phyloP scores from a whole-genome alignment of 64 coral and sea anemone species.

The Trachythela sp. region DNA sequence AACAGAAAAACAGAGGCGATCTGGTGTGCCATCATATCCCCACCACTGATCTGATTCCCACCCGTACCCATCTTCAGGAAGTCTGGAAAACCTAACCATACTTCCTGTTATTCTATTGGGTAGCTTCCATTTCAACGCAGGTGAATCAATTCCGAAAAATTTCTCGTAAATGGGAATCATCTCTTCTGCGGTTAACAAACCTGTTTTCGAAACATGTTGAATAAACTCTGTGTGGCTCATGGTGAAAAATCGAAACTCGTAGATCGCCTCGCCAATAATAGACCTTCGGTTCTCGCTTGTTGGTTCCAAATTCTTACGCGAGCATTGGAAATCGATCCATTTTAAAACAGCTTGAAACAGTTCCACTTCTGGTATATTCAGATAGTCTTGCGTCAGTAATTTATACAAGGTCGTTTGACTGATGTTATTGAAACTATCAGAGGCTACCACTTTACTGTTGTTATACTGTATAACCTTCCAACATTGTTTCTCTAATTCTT shows the following conservation, averaged over 20 bases:
- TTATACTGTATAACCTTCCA: no score
- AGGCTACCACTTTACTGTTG: background rate
- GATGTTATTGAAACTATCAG: background rate
- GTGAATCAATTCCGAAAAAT: background rate
- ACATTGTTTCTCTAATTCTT: background rate
- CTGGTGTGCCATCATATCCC: no score
- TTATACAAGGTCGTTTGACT: background rate
- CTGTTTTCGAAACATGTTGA: background rate
- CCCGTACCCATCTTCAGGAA: background rate
- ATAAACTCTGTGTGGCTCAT: background rate
- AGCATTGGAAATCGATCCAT: constrained; percentile 3
- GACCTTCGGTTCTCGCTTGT: background rate
- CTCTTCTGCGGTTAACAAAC: background rate
- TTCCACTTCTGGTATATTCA: background rate
- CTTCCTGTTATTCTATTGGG: background rate
- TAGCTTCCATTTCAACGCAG: no score
- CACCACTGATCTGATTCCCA: no score
- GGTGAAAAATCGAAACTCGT: background rate
- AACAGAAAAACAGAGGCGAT: no score
- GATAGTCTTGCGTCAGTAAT: background rate
- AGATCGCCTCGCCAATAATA: background rate
- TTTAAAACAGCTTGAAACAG: background rate
- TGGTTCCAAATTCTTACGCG: background rate
- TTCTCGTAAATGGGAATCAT: background rate
- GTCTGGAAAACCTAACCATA: no score